A percentile compares a stretch with the other conserved stretches of the same genome.
These are phyloP conservation scores for Ochropleura plecta DNA, from an alignment of 2,888 invertebrate species.

Conservation along the genomic window DNA sequence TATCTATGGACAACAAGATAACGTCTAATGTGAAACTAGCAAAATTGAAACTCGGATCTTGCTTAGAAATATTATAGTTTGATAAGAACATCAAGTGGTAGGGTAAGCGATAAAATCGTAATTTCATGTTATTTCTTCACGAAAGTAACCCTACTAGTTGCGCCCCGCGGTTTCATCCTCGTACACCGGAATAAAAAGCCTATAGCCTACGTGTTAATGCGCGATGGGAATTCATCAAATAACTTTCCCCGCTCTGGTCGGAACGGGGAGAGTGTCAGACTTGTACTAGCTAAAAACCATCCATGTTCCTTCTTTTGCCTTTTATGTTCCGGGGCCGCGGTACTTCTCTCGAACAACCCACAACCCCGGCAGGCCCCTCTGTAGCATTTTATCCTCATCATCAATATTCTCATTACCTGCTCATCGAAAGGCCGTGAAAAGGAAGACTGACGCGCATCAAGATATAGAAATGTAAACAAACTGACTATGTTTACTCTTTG, in stretches of 20 bases:
- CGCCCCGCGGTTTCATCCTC: too few relatives aligned
- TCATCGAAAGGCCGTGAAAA: conserved; percentile 15
- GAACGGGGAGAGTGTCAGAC: too few relatives aligned
- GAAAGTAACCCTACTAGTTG: background rate
- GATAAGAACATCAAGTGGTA: background rate
- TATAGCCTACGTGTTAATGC: too few relatives aligned
- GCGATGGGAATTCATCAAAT: too few relatives aligned
- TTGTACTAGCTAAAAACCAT: too few relatives aligned
- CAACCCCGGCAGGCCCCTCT: background rate
- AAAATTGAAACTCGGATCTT: conserved; percentile 1
- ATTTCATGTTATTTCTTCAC: background rate
- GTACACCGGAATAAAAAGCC: too few relatives aligned
- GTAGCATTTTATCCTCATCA: background rate
- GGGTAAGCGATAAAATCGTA: background rate
- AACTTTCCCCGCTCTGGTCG: too few relatives aligned
- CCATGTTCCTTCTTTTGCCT: too few relatives aligned
- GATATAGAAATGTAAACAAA: conserved; percentile 48
- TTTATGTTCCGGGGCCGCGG: too few relatives aligned
- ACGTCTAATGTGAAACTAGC: conserved; percentile 24
- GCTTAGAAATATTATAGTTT: background rate
- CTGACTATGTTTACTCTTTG: conserved; percentile 35
- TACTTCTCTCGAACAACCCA: too few relatives aligned
- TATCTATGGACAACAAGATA: conserved; percentile 51
- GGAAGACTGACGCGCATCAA: conserved; percentile 34
- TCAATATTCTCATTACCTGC: conserved; percentile 32